Evolutionary conservation across 2,797 vertebrate genomes (phyloP), one percentile per base, ranked within the genome.

Genomic region (Euthynnus affinis): DNA sequence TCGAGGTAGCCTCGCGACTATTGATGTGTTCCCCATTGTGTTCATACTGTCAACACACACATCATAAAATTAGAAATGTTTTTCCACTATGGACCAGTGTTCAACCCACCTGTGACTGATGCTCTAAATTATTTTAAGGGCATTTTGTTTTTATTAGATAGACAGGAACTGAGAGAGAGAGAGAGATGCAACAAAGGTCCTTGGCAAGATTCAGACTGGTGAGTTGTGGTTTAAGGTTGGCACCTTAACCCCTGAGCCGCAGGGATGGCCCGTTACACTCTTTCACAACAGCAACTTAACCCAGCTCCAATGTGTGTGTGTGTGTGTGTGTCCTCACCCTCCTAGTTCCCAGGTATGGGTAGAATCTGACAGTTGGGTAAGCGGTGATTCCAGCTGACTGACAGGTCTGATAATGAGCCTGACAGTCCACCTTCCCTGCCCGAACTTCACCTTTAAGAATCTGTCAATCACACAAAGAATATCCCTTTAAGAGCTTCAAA

Each of bases 371-470:
- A 0, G 96, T 97, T 4, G 98, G 98, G 86, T 99, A 99, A 40
- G 96, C 96, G 52, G 91, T 94, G 93, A 99, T 95, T 22, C 96
- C 97, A 10, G 97, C 97, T 18, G 87, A 94, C 71, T 98, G 96
- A 79, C 98, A 99, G 8, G 90, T 96, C 4, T 97, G 95, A 55
- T 94, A 83, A 72, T 97, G 93, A 2, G 95, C 95, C 86, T 99
- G 97, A 85, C 98, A 99, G 93, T 99, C 97, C 51, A 99, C 90
- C 91, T 99, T 99, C n/a, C 97, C 98, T 51, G 98, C 96, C 74
- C 95, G 96, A 34, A 98, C 94, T 66, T 95, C 96, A 61, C 97
- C 97, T 95, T 98, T 97, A 55, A 99, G 14, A 0, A 93, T 92
- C 98, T 98, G 88, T 71, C 49, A 63, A 13, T 48, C 42, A 80